Evolutionary conservation across 2,888 invertebrate genomes (phyloP), one percentile per base, ranked within the genome.

Genomic region (Hecatera dysodea): DNA sequence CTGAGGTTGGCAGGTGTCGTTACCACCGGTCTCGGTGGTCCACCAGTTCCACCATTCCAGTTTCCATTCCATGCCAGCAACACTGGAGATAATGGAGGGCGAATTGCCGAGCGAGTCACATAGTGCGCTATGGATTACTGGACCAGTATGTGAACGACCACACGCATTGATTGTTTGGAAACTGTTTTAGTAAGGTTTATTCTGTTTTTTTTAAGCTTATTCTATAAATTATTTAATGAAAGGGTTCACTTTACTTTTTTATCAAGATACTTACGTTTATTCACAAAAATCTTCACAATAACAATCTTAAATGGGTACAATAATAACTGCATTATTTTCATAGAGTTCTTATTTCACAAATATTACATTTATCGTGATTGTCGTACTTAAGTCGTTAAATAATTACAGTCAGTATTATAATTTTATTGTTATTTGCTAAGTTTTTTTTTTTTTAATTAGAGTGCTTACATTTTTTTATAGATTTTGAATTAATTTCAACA

Each of bases 111-210:
- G 4, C 22, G 4, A 48, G 48, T 22, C 22, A 5, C 15, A 48
- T 48, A 24, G 9, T 48, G 1, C 1, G 12, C 4, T 11, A 22
- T 5, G 48, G 44, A 44, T n/a, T 8, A 44, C 50, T 50, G 24
- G n/a, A n/a, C 29, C 29, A 7, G 29, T 29, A 4, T 29, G 7
- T 29, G 24, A 83, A 90, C 70, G n/a, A 71, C 9, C 91, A 92
- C 67, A 86, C 80, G 24, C 89, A 89, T 48, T 75, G 19, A 75
- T 46, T 39, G 8, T 48, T 17, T 48, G 0, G 11, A 36, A 9
- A 3, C 22, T 33, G 5, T 62, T 56, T 19, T 17, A 3, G 17
- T 46, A 7, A 27, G n/a, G n/a, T 6, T 19, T 53, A 5, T 15
- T 12, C 19, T 2, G 8, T 24, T 62, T 62, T 62, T n/a, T 22